Conservation (phyloP, 1,140 invertebrate species). For the Drosophila melanica region DNA sequence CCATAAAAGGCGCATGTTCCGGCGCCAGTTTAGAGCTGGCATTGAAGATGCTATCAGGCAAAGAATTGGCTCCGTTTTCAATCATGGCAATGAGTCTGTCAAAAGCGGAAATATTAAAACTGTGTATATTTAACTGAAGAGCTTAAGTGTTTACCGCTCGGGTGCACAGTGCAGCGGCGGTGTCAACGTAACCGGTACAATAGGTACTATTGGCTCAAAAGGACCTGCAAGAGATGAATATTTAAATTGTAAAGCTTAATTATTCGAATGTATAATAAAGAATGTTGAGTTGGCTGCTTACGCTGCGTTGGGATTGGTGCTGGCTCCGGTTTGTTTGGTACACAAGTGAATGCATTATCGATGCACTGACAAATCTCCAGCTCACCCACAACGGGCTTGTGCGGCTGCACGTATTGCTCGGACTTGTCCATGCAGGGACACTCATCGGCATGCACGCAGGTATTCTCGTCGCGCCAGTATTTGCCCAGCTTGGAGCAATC, state of each 20-base stretch:
- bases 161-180: conserved; percentile 85
- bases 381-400: conserved; percentile 68
- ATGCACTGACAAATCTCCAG: conserved; percentile 89
- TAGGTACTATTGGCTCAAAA: conserved; percentile 25
- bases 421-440: conserved; percentile 88
- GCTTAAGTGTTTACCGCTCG: conserved; percentile 73
- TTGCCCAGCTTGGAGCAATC: conserved; percentile 56
- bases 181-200: conserved; percentile 84
- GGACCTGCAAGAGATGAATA: conserved; percentile 15
- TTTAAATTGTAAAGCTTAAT: neutral
- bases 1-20: conserved; percentile 85
- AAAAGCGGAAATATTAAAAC: neutral
- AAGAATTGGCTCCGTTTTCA: conserved; percentile 84
- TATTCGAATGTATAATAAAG: too few species aligned
- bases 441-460: conserved; percentile 88
- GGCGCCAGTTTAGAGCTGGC: conserved; percentile 86
- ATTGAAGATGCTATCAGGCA: conserved; percentile 86
- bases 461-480: conserved; percentile 88
- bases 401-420: conserved; percentile 85
- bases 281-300: neutral
- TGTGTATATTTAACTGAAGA: neutral
- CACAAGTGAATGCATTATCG: conserved; percentile 89
- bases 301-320: conserved; percentile 8
- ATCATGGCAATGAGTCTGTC: conserved; percentile 85
- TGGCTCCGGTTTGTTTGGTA: conserved; percentile 84